Conservation (phyloP, 2,797 vertebrate species). For the Parauchenoglanis punctatus region DNA sequence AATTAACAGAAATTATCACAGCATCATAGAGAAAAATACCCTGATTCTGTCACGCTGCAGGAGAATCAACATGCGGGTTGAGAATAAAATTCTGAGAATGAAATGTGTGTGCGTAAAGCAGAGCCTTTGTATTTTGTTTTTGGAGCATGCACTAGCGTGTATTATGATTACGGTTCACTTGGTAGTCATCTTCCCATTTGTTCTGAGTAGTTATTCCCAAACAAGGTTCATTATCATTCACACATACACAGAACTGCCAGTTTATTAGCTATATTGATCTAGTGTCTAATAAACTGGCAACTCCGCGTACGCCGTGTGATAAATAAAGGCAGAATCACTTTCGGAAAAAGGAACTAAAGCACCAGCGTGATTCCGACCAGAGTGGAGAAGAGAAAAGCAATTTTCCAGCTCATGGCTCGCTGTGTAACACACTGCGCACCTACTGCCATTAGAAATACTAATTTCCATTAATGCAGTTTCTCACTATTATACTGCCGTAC, state of each 20-base stretch:
- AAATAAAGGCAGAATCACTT: constrained; percentile 20
- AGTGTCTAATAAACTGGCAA: constrained; percentile 22
- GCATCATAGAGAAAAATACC: neutral
- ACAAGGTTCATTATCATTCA: neutral
- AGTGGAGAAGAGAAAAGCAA: constrained; percentile 16
- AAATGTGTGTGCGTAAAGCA: neutral
- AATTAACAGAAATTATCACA: neutral
- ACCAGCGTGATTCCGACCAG: neutral
- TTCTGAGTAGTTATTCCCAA: neutral
- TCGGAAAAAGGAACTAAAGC: neutral
- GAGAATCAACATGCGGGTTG: neutral
- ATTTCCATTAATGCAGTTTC: constrained; percentile 6
- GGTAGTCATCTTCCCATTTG: neutral
- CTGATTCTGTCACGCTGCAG: neutral
- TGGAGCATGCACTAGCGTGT: neutral
- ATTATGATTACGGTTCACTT: neutral
- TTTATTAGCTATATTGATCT: constrained; percentile 17
- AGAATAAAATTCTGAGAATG: neutral
- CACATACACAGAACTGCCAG: neutral
- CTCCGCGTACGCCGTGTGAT: neutral
- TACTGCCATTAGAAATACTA: constrained; percentile 14
- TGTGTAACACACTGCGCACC: neutral
- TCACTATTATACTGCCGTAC: neutral
- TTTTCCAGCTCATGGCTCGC: constrained; percentile 32
- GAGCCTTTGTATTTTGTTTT: neutral